phyloP scores from a whole-genome alignment of 2,888 invertebrate genomes.

The Gibbula magus region DNA sequence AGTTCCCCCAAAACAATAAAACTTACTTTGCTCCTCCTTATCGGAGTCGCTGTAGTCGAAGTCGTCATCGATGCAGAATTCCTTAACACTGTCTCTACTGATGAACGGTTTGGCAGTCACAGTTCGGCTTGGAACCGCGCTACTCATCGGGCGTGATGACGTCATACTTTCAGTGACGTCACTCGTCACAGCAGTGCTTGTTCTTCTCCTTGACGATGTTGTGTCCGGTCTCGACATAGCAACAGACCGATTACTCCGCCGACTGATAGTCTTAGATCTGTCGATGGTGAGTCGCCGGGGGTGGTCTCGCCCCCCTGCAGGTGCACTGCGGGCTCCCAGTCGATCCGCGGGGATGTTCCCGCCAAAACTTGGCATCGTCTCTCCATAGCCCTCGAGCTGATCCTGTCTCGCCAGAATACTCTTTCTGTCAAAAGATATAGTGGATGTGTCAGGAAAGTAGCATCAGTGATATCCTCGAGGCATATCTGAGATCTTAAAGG shows the following conservation, averaged over 20 bases:
- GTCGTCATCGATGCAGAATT: background rate
- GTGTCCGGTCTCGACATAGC: background rate
- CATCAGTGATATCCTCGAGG: no score
- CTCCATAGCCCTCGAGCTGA: background rate
- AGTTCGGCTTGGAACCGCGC: background rate
- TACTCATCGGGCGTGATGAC: background rate
- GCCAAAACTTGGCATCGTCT: background rate
- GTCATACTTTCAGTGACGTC: background rate
- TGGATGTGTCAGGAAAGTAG: no score
- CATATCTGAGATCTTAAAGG: no score
- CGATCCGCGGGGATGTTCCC: background rate
- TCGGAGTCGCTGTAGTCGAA: background rate
- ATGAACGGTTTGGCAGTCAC: background rate
- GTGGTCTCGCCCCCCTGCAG: background rate
- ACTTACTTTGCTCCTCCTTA: background rate
- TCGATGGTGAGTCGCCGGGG: background rate
- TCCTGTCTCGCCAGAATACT: background rate
- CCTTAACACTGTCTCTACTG: background rate
- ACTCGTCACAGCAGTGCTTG: background rate
- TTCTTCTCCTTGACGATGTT: background rate
- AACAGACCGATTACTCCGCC: background rate
- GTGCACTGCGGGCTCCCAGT: background rate
- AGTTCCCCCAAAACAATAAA: background rate
- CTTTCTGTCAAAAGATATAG: background rate
- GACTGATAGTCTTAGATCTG: background rate